phyloP scores from a whole-genome alignment of 2,888 invertebrate species.

The Chesias legatella region DNA sequence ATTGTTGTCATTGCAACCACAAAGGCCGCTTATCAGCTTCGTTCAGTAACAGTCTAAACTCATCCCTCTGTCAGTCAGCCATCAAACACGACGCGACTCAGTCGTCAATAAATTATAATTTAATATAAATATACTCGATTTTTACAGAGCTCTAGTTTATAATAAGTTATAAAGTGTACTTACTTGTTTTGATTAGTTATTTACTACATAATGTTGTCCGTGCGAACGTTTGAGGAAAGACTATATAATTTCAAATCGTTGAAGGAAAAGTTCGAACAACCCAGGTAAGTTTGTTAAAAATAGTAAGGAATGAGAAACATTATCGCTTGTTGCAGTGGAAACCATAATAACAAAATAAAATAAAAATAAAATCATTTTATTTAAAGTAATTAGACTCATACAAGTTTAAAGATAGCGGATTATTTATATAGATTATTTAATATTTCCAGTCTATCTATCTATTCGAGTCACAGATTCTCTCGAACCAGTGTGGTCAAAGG shows the following conservation, averaged over 20 bases:
- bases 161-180: constrained; percentile 5
- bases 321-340: no score
- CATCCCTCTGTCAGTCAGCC: constrained; percentile 30
- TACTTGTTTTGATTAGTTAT: constrained; percentile 16
- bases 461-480: no score
- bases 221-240: constrained; percentile 55
- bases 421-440: no score
- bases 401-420: no score
- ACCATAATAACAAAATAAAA: no score
- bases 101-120: constrained; percentile 12
- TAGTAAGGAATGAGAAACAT: no score
- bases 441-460: no score
- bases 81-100: constrained; percentile 23
- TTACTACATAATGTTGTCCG: constrained; percentile 55
- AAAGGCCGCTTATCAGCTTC: constrained; percentile 26
- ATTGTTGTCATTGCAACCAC: constrained; percentile 15
- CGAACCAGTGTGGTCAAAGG: no score
- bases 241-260: constrained; percentile 64
- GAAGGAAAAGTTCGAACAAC: constrained; percentile 65
- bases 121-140: constrained; percentile 14
- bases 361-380: no score
- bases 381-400: no score
- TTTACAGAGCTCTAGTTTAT: constrained; percentile 16
- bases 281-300: constrained; percentile 48
- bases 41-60: constrained; percentile 18